These are phyloP conservation scores for Triplophysa tibetana DNA, from an alignment of 2,113 vertebrate genomes.

Conservation along the genomic window DNA sequence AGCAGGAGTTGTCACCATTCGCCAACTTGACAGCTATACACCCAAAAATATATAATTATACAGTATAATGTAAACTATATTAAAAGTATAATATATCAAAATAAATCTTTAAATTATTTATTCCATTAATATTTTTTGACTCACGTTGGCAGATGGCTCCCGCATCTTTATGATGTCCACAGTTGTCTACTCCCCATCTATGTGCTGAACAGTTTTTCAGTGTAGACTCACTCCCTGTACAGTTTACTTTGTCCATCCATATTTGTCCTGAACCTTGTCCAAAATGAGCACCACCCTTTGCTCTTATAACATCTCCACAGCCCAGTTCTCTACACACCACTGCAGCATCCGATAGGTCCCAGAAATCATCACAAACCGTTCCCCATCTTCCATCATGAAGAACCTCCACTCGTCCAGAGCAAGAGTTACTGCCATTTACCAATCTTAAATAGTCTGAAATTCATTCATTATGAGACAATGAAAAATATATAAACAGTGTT, in stretches of 20 bases:
- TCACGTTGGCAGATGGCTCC: not conserved
- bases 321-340: not conserved
- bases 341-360: constrained; percentile 3
- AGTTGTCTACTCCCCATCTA: no score
- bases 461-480: not conserved
- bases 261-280: no score
- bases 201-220: no score
- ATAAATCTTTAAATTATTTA: no score
- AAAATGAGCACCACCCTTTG: not conserved
- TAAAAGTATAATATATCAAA: no score
- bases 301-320: not conserved
- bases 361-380: constrained; percentile 11
- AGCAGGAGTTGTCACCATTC: not conserved
- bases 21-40: not conserved
- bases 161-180: no score
- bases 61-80: no score
- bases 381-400: not conserved
- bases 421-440: not conserved
- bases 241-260: no score
- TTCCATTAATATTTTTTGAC: no score
- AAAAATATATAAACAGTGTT: no score
- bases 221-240: no score
- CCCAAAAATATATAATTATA: not conserved
- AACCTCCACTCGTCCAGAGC: constrained; percentile 27
- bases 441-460: not conserved